Evolutionary conservation across 2,113 vertebrate genomes (phyloP), one percentile per base, ranked within the genome.

Genomic region (Corythoichthys haematopterus): DNA sequence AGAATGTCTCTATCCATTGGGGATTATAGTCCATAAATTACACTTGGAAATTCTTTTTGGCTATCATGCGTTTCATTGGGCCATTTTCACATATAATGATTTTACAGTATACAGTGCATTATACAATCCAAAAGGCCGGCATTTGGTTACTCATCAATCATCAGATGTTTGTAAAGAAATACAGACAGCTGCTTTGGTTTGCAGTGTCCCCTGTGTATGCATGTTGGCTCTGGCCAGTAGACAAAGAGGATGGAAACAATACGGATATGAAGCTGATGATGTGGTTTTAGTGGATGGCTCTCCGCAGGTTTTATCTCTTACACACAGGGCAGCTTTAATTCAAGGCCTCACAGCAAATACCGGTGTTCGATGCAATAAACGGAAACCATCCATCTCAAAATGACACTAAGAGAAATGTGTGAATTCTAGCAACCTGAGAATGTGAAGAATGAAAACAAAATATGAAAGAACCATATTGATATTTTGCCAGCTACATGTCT

Each of bases 401-500:
- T 28, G 67, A 55, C 51, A 68, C 60, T 53, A 33, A 3, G 20
- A n/a, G 35, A 2, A 6, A 53, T 43, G 43, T 56, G 28, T 10
- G 57, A 68, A 47, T 13, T 45, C 37, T 28, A 66, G 6, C 62
- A 62, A 43, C 0, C 20, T 15, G 28, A 14, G 36, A 57, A 33
- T 10, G 12, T 59, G 52, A 62, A n/a, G 53, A 33, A 51, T 46
- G 35, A 65, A 14, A n/a, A 37, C 12, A 64, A 10, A 5, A 59
- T 40, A 47, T 35, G 20, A 3, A 16, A 20, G 65, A 50, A 3
- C 20, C 13, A 57, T 57, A 40, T 51, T 77, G 64, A 79, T 10
- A 50, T 81, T 59, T 64, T 48, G 55, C 58, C 57, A 60, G 56
- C 64, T 75, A 8, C 71, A 64, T 65, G 76, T 76, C 66, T 75